A percentile compares a stretch with the other conserved stretches of the same genome.
Evolutionary conservation across 2,888 invertebrate genomes (phyloP).

Genomic region (Leptinotarsa peninsularis): DNA sequence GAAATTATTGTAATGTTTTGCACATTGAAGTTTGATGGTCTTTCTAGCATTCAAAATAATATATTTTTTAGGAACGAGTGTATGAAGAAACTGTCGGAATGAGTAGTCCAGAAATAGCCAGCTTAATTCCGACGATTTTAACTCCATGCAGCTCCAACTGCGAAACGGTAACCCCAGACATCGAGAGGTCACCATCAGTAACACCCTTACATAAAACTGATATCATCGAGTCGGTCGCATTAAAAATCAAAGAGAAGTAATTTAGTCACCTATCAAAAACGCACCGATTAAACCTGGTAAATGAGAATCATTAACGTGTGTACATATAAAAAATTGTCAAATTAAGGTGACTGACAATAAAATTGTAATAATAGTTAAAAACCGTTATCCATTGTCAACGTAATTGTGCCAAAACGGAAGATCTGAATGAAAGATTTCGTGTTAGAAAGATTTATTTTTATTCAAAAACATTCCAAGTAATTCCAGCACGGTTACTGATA

Average conservation of each 20-base stretch:
- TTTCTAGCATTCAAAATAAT: too few species aligned
- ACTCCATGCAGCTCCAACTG: conserved; percentile 71
- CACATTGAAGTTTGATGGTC: too few species aligned
- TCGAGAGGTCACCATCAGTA: conserved; percentile 69
- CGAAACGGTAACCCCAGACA: conserved; percentile 67
- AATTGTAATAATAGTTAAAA: conserved; percentile 50
- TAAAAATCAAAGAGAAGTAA: conserved; percentile 40
- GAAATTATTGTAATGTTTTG: too few species aligned
- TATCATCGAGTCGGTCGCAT: conserved; percentile 48
- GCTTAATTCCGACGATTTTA: conserved; percentile 74
- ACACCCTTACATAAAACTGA: conserved; percentile 72
- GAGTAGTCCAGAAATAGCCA: conserved; percentile 78
- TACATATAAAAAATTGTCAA: conserved; percentile 57
- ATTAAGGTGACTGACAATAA: conserved; percentile 65
- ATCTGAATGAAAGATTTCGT: conserved; percentile 5
- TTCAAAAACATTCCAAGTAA: conserved; percentile 19
- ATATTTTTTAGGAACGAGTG: conserved; percentile 70
- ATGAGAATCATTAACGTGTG: conserved; percentile 34
- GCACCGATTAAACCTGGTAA: conserved; percentile 22
- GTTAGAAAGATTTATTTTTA: conserved; percentile 13
- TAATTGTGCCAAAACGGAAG: conserved; percentile 17
- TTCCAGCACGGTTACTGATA: conserved; percentile 31
- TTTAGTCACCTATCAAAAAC: conserved; percentile 44
- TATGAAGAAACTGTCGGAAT: conserved; percentile 66
- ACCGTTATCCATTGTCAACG: conserved; percentile 28